Conservation (phyloP, 1,140 invertebrate species). For the Uloborus diversus region DNA sequence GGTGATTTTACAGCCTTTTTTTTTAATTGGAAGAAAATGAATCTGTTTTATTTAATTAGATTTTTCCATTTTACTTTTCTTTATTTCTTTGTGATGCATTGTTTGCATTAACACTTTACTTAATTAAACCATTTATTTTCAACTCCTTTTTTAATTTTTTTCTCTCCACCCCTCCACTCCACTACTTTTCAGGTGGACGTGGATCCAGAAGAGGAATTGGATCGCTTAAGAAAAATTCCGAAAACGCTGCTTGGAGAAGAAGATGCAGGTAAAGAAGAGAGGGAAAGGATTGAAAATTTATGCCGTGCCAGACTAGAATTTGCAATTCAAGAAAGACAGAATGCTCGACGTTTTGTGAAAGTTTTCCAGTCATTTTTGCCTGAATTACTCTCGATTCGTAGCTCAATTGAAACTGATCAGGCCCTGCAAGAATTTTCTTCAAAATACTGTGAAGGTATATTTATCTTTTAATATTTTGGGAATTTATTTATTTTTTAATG, state of each 20-base stretch:
- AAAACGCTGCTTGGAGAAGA: constrained; percentile 65
- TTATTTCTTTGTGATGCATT: too few relatives aligned
- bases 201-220: constrained; percentile 14
- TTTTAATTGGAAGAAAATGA: too few relatives aligned
- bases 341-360: constrained; percentile 79
- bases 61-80: too few relatives aligned
- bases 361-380: constrained; percentile 78
- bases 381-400: constrained; percentile 74
- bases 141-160: too few relatives aligned
- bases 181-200: constrained; percentile 25
- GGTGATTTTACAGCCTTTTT: too few relatives aligned
- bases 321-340: constrained; percentile 79
- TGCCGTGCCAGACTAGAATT: constrained; percentile 71
- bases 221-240: constrained; percentile 73
- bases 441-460: constrained; percentile 83
- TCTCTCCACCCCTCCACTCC: too few relatives aligned
- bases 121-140: too few relatives aligned
- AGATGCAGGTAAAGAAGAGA: constrained; percentile 59
- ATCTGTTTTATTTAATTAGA: too few relatives aligned
- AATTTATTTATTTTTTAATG: too few relatives aligned
- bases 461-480: too few relatives aligned
- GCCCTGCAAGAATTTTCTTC: constrained; percentile 90
- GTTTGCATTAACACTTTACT: too few relatives aligned
- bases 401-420: constrained; percentile 86
- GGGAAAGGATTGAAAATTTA: constrained; percentile 58